Conservation (phyloP, 2,113 vertebrate genomes). For the Pseudopodoces humilis region DNA sequence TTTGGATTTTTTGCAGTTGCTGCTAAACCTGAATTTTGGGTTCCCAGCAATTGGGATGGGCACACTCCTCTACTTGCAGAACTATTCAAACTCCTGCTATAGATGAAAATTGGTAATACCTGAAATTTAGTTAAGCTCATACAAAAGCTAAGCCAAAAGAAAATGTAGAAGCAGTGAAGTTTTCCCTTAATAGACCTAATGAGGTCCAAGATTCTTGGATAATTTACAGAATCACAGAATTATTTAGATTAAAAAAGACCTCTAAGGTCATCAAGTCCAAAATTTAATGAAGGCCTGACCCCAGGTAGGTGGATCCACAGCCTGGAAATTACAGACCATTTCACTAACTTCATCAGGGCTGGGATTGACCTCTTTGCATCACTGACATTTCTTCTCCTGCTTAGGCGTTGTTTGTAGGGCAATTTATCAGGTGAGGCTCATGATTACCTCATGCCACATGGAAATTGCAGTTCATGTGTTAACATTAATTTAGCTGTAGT, state of each 20-base stretch:
- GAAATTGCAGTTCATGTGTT: background rate
- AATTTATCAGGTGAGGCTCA: background rate
- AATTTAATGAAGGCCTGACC: rapidly evolving
- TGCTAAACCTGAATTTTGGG: background rate
- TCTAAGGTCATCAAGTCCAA: background rate
- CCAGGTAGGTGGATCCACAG: background rate
- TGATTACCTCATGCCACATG: background rate
- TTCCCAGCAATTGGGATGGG: background rate
- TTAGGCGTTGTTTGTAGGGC: background rate
- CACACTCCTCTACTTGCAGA: background rate
- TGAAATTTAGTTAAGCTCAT: background rate
- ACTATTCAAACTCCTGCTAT: background rate
- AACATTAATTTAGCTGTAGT: background rate
- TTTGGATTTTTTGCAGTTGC: background rate
- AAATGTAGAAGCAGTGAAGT: background rate
- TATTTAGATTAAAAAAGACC: background rate
- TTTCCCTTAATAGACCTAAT: background rate
- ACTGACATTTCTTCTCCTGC: background rate
- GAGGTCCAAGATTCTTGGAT: background rate
- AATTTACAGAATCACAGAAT: background rate
- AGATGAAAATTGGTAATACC: background rate
- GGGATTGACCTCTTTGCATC: background rate
- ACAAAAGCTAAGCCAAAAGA: background rate
- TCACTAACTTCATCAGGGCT: background rate
- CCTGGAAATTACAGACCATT: background rate